Evolutionary conservation across 2,113 vertebrate species (phyloP), one percentile per base, ranked within the genome.

Genomic region (Limnothrissa miodon): DNA sequence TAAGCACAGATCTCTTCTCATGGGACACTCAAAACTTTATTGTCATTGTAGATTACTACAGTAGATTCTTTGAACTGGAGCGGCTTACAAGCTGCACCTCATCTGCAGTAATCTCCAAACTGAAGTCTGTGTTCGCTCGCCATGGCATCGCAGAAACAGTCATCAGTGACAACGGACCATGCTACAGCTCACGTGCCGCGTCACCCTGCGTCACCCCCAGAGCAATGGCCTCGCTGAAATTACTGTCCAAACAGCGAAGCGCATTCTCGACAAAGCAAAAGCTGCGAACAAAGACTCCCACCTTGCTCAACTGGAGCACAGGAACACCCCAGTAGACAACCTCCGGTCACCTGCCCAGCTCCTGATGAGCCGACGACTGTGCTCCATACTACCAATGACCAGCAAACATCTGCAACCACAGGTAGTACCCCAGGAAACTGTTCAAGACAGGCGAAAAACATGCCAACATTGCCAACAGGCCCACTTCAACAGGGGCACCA

Each of bases 1-100:
- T 86, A 46, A 80, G 7, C 29, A 87, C 80, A 25, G 85, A 87
- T 9, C 21, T 85, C 45, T 84, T 89, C 21, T 59, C 83, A 1
- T 86, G 82, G 85, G 84, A 87, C 33, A 66, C 17, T 10, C 42
- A 85, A 13, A 44, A 84, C 66, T 81, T 83, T 42, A n/a, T 86
- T 10, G 23, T 84, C 5, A 51, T 45, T 7, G 29, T 81, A 9
- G 83, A 85, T 36, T 86, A 88, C 79, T 62, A 78, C 39, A 85
- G 83, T 45, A 79, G 62, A 6, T 84, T 78, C 17, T 86, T 81
- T 78, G 83, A 53, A 19, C 15, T 53, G 51, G 17, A 53, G 2
- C 15, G 23, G 6, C 51, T 53, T 1, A 53, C 1, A 2, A 53
- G 51, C 51, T 53, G 1, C 51, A 53, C 51, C 15, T 53, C 51